Percentiles rank a stretch among this genome's conserved stretches.
Evolutionary conservation across 2,113 vertebrate genomes (phyloP).

Genomic region (Anhinga anhinga): DNA sequence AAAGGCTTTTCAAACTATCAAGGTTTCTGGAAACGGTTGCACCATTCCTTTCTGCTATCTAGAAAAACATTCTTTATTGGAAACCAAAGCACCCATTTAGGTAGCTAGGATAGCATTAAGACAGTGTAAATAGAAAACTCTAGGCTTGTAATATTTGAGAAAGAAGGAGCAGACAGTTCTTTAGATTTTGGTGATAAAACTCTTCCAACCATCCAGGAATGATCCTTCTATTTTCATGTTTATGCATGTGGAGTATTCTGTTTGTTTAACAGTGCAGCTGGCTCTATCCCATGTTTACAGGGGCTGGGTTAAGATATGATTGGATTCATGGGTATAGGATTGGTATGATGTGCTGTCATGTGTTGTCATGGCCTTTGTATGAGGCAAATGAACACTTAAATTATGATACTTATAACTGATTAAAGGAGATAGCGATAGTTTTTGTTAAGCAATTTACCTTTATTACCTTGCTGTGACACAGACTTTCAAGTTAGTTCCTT

Average conservation of each 20-base stretch:
- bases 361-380: neutral
- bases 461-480: neutral
- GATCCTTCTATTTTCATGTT: neutral
- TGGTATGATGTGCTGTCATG: neutral
- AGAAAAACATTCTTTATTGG: neutral
- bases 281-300: neutral
- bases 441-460: neutral
- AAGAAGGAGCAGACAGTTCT: neutral
- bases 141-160: neutral
- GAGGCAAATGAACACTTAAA: neutral
- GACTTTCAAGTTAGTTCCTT: neutral
- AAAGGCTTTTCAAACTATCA: neutral
- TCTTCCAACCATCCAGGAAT: neutral
- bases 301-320: neutral
- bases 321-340: neutral
- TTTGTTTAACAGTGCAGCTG: neutral
- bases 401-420: neutral
- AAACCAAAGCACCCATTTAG: neutral
- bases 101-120: neutral
- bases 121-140: neutral
- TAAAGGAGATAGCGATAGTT: neutral
- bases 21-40: neutral
- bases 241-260: neutral
- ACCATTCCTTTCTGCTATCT: neutral
- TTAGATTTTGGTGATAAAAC: neutral